These are phyloP conservation scores for Pipra filicauda DNA, from an alignment of 2,113 vertebrate species.

Conservation along the genomic window DNA sequence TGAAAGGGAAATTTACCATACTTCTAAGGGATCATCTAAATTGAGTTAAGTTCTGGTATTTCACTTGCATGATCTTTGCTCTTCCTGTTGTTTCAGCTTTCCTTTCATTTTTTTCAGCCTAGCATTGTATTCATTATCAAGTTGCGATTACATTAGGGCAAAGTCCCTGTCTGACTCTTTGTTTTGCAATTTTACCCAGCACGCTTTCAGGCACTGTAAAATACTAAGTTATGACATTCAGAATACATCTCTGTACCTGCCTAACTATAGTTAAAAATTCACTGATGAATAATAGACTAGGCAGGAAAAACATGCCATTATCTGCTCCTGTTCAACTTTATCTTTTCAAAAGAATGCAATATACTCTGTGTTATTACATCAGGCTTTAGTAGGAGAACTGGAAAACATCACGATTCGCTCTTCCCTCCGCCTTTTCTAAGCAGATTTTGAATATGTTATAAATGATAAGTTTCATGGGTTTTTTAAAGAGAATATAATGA, in stretches of 20 bases:
- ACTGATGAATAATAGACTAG: conserved; percentile 61
- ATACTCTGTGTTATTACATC: conserved; percentile 24
- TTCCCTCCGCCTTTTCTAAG: background rate
- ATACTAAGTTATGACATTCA: conserved; percentile 31
- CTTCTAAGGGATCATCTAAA: background rate
- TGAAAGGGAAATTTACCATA: background rate
- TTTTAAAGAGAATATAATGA: conserved; percentile 27
- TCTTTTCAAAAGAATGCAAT: conserved; percentile 44
- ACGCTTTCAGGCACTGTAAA: conserved; percentile 3
- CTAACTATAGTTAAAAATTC: conserved; percentile 56
- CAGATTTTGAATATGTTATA: conserved; percentile 28
- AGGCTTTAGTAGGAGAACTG: background rate
- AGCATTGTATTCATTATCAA: conserved; percentile 36
- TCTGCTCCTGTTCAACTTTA: conserved; percentile 49
- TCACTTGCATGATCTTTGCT: conserved; percentile 4
- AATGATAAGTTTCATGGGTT: background rate
- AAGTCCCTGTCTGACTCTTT: conserved; percentile 39
- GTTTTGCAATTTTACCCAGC: conserved; percentile 39
- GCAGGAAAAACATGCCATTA: conserved; percentile 59
- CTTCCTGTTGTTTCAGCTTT: conserved; percentile 33
- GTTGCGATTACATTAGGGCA: background rate
- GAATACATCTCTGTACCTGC: conserved; percentile 38
- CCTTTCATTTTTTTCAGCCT: background rate
- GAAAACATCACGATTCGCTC: conserved; percentile 35
- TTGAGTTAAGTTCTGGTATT: background rate